Conservation (phyloP, 2,888 invertebrate species). For the Aleiodes testaceus region DNA sequence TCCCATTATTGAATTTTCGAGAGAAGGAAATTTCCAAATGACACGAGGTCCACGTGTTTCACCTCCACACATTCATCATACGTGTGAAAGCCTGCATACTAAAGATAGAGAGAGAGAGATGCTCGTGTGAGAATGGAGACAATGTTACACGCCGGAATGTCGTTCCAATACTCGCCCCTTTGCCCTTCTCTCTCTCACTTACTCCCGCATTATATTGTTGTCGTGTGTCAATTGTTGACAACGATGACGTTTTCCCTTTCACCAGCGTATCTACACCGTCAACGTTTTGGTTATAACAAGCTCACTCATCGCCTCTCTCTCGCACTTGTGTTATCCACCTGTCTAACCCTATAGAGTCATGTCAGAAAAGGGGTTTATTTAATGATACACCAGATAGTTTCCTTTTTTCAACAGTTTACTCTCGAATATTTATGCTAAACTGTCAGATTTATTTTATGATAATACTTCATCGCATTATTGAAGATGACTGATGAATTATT, state of each 20-base stretch:
- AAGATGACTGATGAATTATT: no score
- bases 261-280: constrained; percentile 13
- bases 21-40: constrained; percentile 21
- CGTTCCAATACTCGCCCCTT: constrained; percentile 8
- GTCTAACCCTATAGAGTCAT: neutral
- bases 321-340: neutral
- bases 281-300: constrained; percentile 25
- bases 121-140: constrained; percentile 22
- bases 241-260: constrained; percentile 21
- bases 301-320: neutral
- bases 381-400: constrained; percentile 4
- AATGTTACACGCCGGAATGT: constrained; percentile 14
- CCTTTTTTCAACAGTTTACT: neutral
- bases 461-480: neutral
- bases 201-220: constrained; percentile 13
- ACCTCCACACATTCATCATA: constrained; percentile 30
- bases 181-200: neutral
- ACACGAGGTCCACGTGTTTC: constrained; percentile 23
- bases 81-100: neutral
- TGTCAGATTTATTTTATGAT: constrained; percentile 2
- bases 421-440: neutral
- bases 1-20: constrained; percentile 6
- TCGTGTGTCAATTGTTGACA: constrained; percentile 28
- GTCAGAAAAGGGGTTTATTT: constrained; percentile 16
- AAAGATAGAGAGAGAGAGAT: neutral